Base-by-base conservation (phyloP, 2,888 invertebrate genomes). In the Epistrophe grossulariae region DNA sequence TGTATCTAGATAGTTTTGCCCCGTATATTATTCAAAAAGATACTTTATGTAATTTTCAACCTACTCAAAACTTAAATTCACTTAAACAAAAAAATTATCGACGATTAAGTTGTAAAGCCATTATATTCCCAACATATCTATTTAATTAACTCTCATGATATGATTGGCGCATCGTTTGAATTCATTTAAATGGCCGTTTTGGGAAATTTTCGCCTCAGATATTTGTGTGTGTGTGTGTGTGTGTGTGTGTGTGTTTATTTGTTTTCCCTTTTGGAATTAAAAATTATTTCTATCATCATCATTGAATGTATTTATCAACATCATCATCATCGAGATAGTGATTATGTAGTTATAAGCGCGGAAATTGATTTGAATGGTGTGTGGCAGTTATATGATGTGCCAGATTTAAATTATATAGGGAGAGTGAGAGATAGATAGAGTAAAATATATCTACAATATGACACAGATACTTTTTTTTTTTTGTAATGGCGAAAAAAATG, bases 161-260 rank as follows among this genome's bases (percentile, higher is more conserved):
- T 87, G 85, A 87, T 87, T 83, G 87, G 76, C 74, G 82, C 79
- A 83, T 87, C 83, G 66, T 79, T 87, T 87, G 79, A 66, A 83
- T 83, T 83, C 82, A 83, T 83, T 87, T 87, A 87, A 87, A 87
- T 83, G 83, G 52, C 82, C 78, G 71, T 85, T 85, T 82, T 82
- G 85, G 78, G 74, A 82, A 64, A 85, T 85, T 82, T 85, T 81
- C 85, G 73, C 85, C 62, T 57, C 73, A 28, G 64, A 77, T 71
- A 45, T 59, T 68, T 73, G 62, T 45, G 38, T 35, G 45, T 0
- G 0, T 24, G 24, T 35, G 48, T 15, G 13, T 35, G 17, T 40
- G 15, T 40, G 15, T 40, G 70, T 55, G 17, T 40, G 15, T 40
- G 15, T 40, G 70, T 55, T 50, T 35, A 40, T 60, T 57, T 57